Evolutionary conservation across 2,113 vertebrate species (phyloP).

Genomic region (Labrus mixtus): DNA sequence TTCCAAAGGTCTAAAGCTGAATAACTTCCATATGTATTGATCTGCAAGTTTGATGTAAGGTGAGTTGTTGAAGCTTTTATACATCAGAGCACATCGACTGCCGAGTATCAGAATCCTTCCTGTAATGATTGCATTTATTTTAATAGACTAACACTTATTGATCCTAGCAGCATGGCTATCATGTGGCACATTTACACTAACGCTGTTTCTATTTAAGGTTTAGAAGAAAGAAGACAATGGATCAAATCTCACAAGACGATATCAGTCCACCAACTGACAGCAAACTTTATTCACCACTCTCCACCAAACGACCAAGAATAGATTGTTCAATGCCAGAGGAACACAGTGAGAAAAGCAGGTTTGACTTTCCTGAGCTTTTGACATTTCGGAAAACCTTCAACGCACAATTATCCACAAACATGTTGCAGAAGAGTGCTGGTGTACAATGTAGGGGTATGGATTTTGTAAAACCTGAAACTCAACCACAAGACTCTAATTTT

Average conservation of each 20-base stretch:
- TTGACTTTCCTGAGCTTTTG: conserved; percentile 35
- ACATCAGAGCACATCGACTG: background rate
- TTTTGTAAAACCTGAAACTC: conserved; percentile 11
- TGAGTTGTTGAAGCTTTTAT: conserved; percentile 16
- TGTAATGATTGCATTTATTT: conserved; percentile 6
- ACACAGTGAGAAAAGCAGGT: background rate
- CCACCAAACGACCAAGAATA: conserved; percentile 61
- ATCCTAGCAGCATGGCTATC: background rate
- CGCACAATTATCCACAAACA: background rate
- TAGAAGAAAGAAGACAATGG: conserved; percentile 51
- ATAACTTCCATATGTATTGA: conserved; percentile 13
- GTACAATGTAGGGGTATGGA: background rate
- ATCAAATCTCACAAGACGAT: conserved; percentile 33
- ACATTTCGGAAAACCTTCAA: conserved; percentile 20
- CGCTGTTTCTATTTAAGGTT: conserved; percentile 44
- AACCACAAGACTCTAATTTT: conserved; percentile 11
- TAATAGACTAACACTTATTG: background rate
- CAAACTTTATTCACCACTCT: conserved; percentile 28
- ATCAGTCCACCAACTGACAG: conserved; percentile 13
- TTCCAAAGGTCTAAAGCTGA: conserved; percentile 21
- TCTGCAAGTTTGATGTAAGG: conserved; percentile 16
- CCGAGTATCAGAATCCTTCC: background rate
- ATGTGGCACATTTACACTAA: conserved; percentile 11
- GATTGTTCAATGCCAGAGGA: conserved; percentile 29
- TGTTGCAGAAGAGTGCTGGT: background rate